phyloP scores from a whole-genome alignment of 2,888 invertebrate species.

The Calameuta filiformis region DNA sequence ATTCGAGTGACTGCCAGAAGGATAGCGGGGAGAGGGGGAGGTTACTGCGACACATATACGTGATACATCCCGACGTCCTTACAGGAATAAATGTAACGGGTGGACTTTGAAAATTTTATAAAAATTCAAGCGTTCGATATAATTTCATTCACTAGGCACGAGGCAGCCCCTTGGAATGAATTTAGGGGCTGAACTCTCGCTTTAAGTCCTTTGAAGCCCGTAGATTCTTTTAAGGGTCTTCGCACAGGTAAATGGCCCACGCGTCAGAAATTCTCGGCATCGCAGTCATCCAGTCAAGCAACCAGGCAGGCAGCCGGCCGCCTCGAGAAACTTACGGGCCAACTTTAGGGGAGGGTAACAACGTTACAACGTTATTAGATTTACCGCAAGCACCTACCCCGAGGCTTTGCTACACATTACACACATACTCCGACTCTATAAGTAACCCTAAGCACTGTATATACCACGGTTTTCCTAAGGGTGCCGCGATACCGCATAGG shows the following conservation, averaged over 20 bases:
- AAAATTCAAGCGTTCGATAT: too few relatives aligned
- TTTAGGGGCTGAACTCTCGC: too few relatives aligned
- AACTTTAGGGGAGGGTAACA: constrained; percentile 60
- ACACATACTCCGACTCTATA: constrained; percentile 46
- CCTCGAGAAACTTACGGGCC: constrained; percentile 55
- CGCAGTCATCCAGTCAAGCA: constrained; percentile 38
- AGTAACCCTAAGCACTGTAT: constrained; percentile 48
- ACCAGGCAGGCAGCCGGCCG: constrained; percentile 24
- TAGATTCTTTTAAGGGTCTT: too few relatives aligned
- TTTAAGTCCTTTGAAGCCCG: too few relatives aligned
- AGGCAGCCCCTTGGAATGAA: too few relatives aligned
- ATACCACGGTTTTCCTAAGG: background rate
- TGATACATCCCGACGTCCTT: too few relatives aligned
- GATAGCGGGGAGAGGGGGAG: background rate
- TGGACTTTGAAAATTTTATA: too few relatives aligned
- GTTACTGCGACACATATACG: background rate
- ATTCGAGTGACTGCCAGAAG: constrained; percentile 44
- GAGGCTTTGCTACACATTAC: constrained; percentile 45
- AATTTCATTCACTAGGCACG: too few relatives aligned
- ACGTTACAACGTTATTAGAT: constrained; percentile 66
- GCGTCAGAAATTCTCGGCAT: constrained; percentile 58
- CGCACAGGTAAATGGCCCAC: constrained; percentile 18
- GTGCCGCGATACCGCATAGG: too few relatives aligned
- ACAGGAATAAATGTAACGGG: too few relatives aligned
- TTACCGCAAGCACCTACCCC: constrained; percentile 64